Base-by-base conservation (phyloP, 2,797 vertebrate species). In the Adrianichthys oophorus region DNA sequence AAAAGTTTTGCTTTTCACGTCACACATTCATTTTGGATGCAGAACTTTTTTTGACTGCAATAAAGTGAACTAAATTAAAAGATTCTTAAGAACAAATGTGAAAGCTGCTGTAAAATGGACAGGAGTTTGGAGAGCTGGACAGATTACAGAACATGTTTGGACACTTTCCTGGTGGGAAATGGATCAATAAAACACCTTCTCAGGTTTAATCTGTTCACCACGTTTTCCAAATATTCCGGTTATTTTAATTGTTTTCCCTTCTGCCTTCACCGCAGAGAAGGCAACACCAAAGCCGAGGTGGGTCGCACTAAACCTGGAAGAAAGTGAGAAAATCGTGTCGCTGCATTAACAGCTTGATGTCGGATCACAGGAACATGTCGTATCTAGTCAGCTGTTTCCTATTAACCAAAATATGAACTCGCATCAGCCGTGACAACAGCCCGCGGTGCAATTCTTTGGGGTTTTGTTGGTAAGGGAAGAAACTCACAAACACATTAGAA, bases 351-450 rank as follows among this genome's bases (percentile, higher is more conserved):
- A 40, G 3, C 49, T 49, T 8, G 53, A 70, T 58, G 68, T 70
- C 56, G 50, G 63, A 52, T 69, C 41, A 74, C 56, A 19, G 29
- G n/a, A 65, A 59, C 57, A 79, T 74, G 52, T 41, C 3, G 8
- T 70, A 73, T 85, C 68, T 29, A 55, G 53, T 84, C 71, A 78
- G 70, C 68, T 67, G 65, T 73, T 83, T 85, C 65, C 60, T 53
- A 70, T 53, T 83, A 83, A 65, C 80, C 76, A 50, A 63, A 69
- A 82, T 76, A 60, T 85, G 82, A 87, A 85, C 87, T 74, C 57
- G 2, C 60, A 54, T 49, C 48, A 58, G 68, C 67, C 56, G 42
- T 49, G 57, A 68, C 57, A 60, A 17, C 2, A 46, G 54, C 47
- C 53, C 59, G 74, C 64, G 13, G 53, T 72, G 57, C 56, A 61